Conservation (phyloP, 1,140 invertebrate species). For the Cydia strobilella region DNA sequence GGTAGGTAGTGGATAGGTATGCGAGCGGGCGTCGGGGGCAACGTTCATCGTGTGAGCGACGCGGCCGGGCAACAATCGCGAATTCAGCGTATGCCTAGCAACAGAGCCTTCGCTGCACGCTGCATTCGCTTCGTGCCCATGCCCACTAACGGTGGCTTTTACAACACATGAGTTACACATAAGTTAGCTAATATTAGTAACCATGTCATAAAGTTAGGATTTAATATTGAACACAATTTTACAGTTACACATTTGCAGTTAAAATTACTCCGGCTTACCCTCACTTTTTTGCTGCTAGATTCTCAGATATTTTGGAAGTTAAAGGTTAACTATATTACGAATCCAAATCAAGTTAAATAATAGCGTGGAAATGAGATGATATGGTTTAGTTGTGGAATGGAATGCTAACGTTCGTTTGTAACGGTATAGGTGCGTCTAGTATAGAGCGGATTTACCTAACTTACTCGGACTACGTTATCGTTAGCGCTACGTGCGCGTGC, state of each 20-base stretch:
- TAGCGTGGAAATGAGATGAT: slow-evolving; percentile 69
- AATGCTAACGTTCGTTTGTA: slow-evolving; percentile 65
- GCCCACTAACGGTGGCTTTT: slow-evolving; percentile 59
- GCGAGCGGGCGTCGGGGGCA: slow-evolving; percentile 52
- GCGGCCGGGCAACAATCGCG: slow-evolving; percentile 69
- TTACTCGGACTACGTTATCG: slow-evolving; percentile 70
- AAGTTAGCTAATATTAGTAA: background rate
- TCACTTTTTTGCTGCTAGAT: slow-evolving; percentile 32
- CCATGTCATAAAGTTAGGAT: background rate
- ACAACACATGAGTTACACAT: slow-evolving; percentile 3
- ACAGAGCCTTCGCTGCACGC: slow-evolving; percentile 44
- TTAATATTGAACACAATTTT: background rate
- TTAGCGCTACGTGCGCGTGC: slow-evolving; percentile 62
- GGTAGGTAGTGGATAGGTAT: slow-evolving; percentile 35
- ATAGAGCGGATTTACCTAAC: slow-evolving; percentile 72
- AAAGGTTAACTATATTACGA: slow-evolving; percentile 42
- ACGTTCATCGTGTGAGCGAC: slow-evolving; percentile 69
- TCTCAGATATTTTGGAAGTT: background rate
- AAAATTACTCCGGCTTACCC: background rate
- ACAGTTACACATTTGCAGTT: background rate
- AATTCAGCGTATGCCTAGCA: slow-evolving; percentile 72
- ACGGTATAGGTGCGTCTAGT: slow-evolving; percentile 71
- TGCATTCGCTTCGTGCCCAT: slow-evolving; percentile 40
- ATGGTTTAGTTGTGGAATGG: slow-evolving; percentile 50
- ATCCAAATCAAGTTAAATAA: slow-evolving; percentile 57